phyloP scores from a whole-genome alignment of 2,113 vertebrate genomes.

The Nibea coibor region DNA sequence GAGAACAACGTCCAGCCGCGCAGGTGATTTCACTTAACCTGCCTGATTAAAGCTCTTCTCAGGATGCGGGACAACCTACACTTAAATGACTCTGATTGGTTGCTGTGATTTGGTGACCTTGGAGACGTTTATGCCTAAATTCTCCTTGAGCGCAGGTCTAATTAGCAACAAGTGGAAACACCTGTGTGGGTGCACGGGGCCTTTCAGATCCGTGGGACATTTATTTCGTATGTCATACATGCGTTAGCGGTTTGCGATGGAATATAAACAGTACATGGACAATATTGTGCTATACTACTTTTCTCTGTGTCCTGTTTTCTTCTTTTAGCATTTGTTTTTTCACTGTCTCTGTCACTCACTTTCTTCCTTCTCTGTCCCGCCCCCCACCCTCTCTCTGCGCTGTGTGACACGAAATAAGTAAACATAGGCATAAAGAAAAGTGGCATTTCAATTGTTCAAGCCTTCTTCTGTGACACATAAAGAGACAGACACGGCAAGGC shows the following conservation, averaged over 20 bases:
- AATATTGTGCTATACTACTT: background rate
- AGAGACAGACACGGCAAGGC: background rate
- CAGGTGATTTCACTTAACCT: background rate
- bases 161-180: background rate
- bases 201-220: background rate
- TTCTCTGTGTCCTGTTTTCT: too few relatives aligned
- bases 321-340: too few relatives aligned
- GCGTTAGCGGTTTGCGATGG: background rate
- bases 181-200: background rate
- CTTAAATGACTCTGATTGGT: background rate
- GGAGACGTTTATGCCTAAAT: background rate
- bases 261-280: background rate
- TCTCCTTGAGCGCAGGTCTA: background rate
- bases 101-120: background rate
- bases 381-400: too few relatives aligned
- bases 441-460: too few relatives aligned
- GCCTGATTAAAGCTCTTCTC: background rate
- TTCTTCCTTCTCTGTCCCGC: too few relatives aligned
- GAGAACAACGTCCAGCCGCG: constrained; percentile 1
- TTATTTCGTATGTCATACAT: background rate
- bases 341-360: background rate
- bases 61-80: background rate
- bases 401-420: too few relatives aligned
- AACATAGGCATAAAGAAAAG: too few relatives aligned
- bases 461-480: too few relatives aligned